Evolutionary conservation across 2,113 vertebrate genomes (phyloP).

Genomic region (Verasper variegatus): DNA sequence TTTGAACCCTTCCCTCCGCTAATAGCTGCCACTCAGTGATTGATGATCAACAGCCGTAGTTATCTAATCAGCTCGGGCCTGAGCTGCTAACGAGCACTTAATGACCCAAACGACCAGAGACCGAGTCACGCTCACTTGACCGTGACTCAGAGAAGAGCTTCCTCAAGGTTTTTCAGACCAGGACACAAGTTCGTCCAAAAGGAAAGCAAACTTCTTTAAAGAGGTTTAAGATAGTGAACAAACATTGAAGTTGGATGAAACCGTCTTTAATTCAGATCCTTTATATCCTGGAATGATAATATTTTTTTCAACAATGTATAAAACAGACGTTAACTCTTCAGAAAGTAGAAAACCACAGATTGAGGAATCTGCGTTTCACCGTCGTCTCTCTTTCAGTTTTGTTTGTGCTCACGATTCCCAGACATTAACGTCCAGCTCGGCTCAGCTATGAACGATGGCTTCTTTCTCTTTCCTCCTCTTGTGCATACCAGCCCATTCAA

Average conservation of each 20-base stretch:
- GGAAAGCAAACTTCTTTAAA: no score
- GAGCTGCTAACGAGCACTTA: slow-evolving; percentile 55
- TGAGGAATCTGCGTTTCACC: not conserved
- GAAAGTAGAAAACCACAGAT: not conserved
- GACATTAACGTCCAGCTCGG: slow-evolving; percentile 24
- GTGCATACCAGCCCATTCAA: slow-evolving; percentile 21
- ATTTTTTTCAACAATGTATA: no score
- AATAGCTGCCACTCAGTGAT: slow-evolving; percentile 46
- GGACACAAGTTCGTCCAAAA: not conserved
- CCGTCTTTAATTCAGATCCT: no score
- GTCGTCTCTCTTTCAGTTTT: no score
- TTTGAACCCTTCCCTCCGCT: slow-evolving; percentile 45
- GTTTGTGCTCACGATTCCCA: slow-evolving; percentile 36
- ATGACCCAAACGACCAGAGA: slow-evolving; percentile 22
- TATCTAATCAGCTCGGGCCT: slow-evolving; percentile 68
- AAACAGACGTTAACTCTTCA: no score
- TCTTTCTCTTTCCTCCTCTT: not conserved
- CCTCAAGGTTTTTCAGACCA: not conserved
- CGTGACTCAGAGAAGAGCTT: not conserved
- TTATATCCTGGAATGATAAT: no score
- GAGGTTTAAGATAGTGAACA: no score
- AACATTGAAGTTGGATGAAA: no score
- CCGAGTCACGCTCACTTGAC: not conserved
- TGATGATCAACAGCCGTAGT: slow-evolving; percentile 42
- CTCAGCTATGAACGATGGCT: slow-evolving; percentile 15